Evolutionary conservation across 2,888 invertebrate genomes (phyloP).

Genomic region (Cephus pygmeus): DNA sequence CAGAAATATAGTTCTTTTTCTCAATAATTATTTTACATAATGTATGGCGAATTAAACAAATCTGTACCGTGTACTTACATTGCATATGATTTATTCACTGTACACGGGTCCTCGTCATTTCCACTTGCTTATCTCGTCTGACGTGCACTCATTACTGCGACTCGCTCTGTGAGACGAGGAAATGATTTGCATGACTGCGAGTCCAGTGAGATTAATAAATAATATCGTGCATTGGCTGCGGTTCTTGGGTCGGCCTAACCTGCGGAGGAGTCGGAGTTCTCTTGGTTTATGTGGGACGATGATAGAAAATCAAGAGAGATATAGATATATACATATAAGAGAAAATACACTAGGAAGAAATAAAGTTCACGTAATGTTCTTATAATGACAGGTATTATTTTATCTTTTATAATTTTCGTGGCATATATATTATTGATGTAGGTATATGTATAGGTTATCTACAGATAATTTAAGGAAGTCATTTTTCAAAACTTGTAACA

Average conservation of each 20-base stretch:
- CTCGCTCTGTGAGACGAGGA: not conserved
- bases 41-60: not conserved
- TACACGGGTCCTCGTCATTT: not conserved
- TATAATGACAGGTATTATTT: slow-evolving; percentile 40
- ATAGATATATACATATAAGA: not conserved
- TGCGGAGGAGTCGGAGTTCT: not conserved
- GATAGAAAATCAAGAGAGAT: not conserved
- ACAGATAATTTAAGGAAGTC: not conserved
- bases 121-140: not conserved
- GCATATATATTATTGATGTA: not conserved
- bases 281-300: not conserved
- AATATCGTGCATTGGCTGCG: not conserved
- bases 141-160: not conserved
- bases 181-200: not conserved
- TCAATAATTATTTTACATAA: not conserved
- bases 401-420: not conserved
- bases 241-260: not conserved
- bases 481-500: not conserved
- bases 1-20: not conserved
- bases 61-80: not conserved
- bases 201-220: not conserved
- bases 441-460: not conserved
- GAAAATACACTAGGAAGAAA: not conserved
- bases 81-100: not conserved
- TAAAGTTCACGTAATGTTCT: slow-evolving; percentile 31